These are phyloP conservation scores for Shargacucullia verbasci DNA, from an alignment of 2,888 invertebrate species.

Conservation along the genomic window DNA sequence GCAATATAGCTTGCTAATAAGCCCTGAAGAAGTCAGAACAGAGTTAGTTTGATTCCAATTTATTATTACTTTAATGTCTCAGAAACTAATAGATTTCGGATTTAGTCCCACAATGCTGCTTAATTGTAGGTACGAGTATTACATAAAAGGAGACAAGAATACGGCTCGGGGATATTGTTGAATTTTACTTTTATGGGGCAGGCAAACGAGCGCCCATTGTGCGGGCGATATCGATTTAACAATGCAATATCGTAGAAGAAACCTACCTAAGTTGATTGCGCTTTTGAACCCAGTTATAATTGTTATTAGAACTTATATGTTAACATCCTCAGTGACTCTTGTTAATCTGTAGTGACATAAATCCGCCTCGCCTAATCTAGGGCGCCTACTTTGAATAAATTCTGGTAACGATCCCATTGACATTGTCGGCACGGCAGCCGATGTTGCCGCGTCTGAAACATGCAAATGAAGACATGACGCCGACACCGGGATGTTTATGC, in stretches of 20 bases:
- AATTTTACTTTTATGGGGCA: conserved; percentile 78
- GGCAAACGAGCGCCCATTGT: conserved; percentile 81
- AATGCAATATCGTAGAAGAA: conserved; percentile 76
- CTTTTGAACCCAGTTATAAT: conserved; percentile 65
- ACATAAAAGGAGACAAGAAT: conserved; percentile 65
- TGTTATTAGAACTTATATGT: conserved; percentile 42
- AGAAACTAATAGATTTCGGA: conserved; percentile 63
- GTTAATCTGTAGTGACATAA: conserved; percentile 55
- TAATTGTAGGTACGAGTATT: conserved; percentile 59
- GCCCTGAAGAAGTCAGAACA: conserved; percentile 29
- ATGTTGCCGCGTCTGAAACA: conserved; percentile 71
- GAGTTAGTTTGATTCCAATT: conserved; percentile 43
- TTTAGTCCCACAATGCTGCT: conserved; percentile 68
- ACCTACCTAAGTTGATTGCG: conserved; percentile 75
- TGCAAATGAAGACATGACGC: conserved; percentile 85
- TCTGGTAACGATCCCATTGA: conserved; percentile 74
- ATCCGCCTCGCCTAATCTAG: conserved; percentile 48
- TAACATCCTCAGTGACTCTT: conserved; percentile 45
- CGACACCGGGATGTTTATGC: conserved; percentile 78
- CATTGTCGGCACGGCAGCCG: conserved; percentile 72
- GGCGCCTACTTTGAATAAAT: conserved; percentile 73
- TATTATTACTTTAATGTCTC: conserved; percentile 53
- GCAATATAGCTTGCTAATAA: conserved; percentile 31
- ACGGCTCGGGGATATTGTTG: conserved; percentile 70
- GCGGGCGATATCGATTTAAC: conserved; percentile 75